Evolutionary conservation across 1,140 invertebrate genomes (phyloP).

Genomic region (Calephelis virginiensis): DNA sequence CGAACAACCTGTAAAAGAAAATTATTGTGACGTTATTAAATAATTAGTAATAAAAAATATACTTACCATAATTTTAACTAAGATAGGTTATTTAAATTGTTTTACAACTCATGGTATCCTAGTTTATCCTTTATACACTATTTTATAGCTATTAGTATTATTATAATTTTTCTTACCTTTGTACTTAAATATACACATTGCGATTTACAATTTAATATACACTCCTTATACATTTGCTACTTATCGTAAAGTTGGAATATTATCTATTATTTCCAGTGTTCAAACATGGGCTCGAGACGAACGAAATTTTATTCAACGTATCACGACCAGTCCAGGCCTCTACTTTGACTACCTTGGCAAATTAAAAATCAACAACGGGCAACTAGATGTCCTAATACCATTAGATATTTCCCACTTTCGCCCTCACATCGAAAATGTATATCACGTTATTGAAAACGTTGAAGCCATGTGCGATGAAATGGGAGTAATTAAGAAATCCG

Average conservation of each 20-base stretch:
- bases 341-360: slow-evolving; percentile 34
- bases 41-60: neutral
- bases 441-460: neutral
- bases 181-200: too few relatives aligned
- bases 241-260: too few relatives aligned
- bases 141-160: too few relatives aligned
- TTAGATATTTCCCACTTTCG: slow-evolving; percentile 37
- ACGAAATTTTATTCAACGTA: slow-evolving; percentile 16
- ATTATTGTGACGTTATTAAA: neutral
- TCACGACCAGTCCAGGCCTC: slow-evolving; percentile 32
- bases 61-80: neutral
- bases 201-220: too few relatives aligned
- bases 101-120: too few relatives aligned
- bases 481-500: neutral
- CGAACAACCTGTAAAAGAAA: neutral
- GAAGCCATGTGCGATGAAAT: slow-evolving; percentile 9
- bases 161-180: too few relatives aligned
- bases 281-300: neutral
- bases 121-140: too few relatives aligned
- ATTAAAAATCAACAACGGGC: slow-evolving; percentile 31
- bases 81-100: too few relatives aligned
- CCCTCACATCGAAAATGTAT: slow-evolving; percentile 33
- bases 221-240: too few relatives aligned
- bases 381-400: slow-evolving; percentile 33
- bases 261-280: neutral